Conservation (phyloP, 2,888 invertebrate genomes). For the Dryococelus australis region DNA sequence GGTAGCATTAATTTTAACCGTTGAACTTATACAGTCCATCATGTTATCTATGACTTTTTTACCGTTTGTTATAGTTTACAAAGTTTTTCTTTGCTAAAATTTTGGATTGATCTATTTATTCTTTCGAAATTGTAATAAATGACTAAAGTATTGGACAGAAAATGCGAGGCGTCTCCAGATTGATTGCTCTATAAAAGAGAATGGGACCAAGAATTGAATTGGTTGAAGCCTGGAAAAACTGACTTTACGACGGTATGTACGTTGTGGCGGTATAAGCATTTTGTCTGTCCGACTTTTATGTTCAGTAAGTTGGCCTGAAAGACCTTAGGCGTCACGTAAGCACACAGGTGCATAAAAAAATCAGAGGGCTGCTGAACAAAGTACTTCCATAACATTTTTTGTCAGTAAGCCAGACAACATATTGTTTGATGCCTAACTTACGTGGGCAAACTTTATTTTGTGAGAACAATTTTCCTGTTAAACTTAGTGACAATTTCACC, state of each 20-base stretch:
- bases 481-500: constrained; percentile 27
- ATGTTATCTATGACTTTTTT: too few species aligned
- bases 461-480: constrained; percentile 22
- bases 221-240: background rate
- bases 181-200: background rate
- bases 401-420: background rate
- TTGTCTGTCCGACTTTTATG: too few species aligned
- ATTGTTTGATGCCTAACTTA: background rate
- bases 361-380: background rate
- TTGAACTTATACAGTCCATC: too few species aligned
- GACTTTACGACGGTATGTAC: background rate
- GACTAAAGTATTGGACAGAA: too few species aligned
- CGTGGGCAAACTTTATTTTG: constrained; percentile 17
- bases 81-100: too few species aligned
- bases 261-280: too few species aligned
- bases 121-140: too few species aligned
- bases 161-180: background rate
- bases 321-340: background rate
- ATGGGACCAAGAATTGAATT: background rate
- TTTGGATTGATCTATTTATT: too few species aligned
- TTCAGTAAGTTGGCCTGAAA: background rate
- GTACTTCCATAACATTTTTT: background rate
- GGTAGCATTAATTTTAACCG: too few species aligned
- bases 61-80: too few species aligned
- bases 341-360: background rate